Percentiles rank a stretch among this genome's conserved stretches.
Conservation (phyloP, 1,140 invertebrate species). For the Drosophila nannoptera region DNA sequence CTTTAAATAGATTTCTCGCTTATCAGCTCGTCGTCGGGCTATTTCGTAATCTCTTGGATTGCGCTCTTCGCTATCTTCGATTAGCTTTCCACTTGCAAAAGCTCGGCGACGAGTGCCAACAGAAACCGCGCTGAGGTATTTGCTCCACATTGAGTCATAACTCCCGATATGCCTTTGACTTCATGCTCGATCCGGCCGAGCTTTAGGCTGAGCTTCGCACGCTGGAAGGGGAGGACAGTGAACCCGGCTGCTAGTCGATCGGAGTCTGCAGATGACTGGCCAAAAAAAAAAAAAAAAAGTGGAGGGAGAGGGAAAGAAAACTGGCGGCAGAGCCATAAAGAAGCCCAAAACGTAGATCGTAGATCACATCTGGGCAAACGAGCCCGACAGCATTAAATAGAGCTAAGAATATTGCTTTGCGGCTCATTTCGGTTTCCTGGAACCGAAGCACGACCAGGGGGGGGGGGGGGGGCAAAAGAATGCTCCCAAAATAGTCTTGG, state of each 20-base stretch:
- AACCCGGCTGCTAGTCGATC: no score
- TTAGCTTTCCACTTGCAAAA: neutral
- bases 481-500: conserved; percentile 2
- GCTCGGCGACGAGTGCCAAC: no score
- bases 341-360: conserved; percentile 17
- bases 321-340: neutral
- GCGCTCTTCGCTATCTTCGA: neutral
- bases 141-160: no score
- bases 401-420: conserved; percentile 23
- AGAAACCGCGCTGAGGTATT: no score
- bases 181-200: no score
- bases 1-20: neutral
- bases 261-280: neutral
- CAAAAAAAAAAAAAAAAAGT: neutral
- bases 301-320: neutral
- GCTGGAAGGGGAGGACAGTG: no score
- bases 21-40: neutral
- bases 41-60: neutral
- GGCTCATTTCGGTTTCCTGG: conserved; percentile 14
- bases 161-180: no score
- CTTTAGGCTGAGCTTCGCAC: no score
- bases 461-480: neutral
- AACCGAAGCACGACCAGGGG: neutral
- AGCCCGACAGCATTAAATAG: conserved; percentile 12
- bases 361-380: conserved; percentile 12